Base-by-base conservation (phyloP, 2,797 vertebrate genomes). In the Urocyon cinereoargenteus region DNA sequence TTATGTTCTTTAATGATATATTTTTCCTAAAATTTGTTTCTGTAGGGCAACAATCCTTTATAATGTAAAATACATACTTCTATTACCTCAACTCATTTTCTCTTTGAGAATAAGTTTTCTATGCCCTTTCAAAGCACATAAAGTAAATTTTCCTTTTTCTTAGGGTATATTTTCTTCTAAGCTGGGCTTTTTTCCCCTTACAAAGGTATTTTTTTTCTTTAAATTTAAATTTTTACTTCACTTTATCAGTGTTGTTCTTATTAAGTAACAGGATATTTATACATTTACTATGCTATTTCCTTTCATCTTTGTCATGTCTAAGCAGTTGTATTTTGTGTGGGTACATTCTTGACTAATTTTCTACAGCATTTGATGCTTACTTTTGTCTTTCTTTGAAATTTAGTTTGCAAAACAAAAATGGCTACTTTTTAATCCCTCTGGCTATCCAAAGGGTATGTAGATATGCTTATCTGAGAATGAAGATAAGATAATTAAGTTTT, bases 81-180 rank as follows among this genome's bases (percentile, higher is more conserved):
- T 28, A 45, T 91, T 86, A 87, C 7, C 3, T 86, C 55, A 89
- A 61, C 9, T 49, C 5, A 59, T 66, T 89, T 87, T 21, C 22
- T 90, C 15, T 70, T 61, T 62, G 51, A 51, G 22, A 91, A 66
- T 84, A 61, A n/a, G 1, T 91, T 82, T 96, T 68, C 62, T 83
- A 57, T 57, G 36, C 49, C 72, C 12, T 79, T 90, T 86, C 85
- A 66, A 86, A 83, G 62, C 8, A 94, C 40, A 36, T 70, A 1
- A 59, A 81, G 4, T 85, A 0, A 86, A 21, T 66, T 94, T 90
- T 84, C 16, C n/a, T n/a, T 94, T 88, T 62, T 10, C 49, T 87
- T 45, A 83, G 75, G 68, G 87, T 83, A 61, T 66, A 78, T 89
- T 95, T 95, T 94, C 49, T 75, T 90, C 19, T 87, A 79, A 6